These are phyloP conservation scores for Melieria picta DNA, from an alignment of 2,888 invertebrate species.

Conservation along the genomic window DNA sequence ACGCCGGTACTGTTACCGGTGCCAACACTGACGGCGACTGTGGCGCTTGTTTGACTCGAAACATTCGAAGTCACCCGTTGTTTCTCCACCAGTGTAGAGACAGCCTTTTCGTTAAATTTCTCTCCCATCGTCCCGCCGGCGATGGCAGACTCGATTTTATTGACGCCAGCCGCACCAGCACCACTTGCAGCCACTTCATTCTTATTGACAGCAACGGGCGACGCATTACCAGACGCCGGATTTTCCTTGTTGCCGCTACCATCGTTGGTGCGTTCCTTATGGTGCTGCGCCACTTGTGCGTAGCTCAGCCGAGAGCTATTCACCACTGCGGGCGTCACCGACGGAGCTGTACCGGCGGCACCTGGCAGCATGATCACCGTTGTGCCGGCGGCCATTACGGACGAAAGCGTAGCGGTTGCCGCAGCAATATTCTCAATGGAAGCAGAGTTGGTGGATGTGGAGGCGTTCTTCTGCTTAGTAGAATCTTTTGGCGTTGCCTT, in stretches of 20 bases:
- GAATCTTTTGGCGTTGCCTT: conserved; percentile 54
- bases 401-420: conserved; percentile 38
- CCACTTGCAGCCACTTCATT: conserved; percentile 37
- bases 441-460: conserved; percentile 55
- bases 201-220: conserved; percentile 41
- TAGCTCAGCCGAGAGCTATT: conserved; percentile 68
- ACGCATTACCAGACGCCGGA: conserved; percentile 34
- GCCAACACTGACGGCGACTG: conserved; percentile 32
- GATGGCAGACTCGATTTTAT: conserved; percentile 49
- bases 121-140: conserved; percentile 38
- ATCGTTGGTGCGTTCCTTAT: conserved; percentile 66
- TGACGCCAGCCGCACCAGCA: conserved; percentile 49
- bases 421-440: conserved; percentile 56
- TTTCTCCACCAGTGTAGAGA: conserved; percentile 18
- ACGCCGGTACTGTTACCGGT: conserved; percentile 21
- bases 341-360: conserved; percentile 45
- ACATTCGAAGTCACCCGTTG: conserved; percentile 35
- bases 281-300: conserved; percentile 75
- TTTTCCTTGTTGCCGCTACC: conserved; percentile 43
- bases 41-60: conserved; percentile 27
- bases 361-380: conserved; percentile 31
- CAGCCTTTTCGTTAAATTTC: conserved; percentile 41
- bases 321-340: conserved; percentile 49
- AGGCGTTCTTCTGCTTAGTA: conserved; percentile 57
- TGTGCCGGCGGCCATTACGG: conserved; percentile 34